phyloP scores from a whole-genome alignment of 23 tunicate species.

The Styela clava region DNA sequence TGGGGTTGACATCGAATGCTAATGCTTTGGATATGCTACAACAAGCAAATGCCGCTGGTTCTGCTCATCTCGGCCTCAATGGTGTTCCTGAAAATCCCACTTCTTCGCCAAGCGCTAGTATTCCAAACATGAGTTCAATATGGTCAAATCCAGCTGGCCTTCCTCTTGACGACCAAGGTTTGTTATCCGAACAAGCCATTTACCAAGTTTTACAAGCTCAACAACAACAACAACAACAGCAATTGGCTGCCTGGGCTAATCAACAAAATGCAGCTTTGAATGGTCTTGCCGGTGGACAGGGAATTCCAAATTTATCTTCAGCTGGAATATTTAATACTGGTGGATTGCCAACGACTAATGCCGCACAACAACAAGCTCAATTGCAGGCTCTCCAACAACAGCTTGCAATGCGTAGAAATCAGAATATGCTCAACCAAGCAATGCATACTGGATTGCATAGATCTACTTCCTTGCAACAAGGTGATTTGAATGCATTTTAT shows the following conservation, averaged over 20 bases:
- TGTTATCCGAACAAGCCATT: constrained; percentile 41
- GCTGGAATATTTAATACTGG: constrained; percentile 45
- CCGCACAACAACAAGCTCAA: constrained; percentile 45
- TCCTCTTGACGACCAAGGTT: constrained; percentile 1
- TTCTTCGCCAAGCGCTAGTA: neutral
- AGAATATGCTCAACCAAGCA: constrained; percentile 29
- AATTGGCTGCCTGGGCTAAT: constrained; percentile 29
- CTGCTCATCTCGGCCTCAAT: constrained; percentile 12
- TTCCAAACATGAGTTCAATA: constrained; percentile 23
- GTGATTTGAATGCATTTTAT: too few species aligned
- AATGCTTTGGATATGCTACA: constrained; percentile 4
- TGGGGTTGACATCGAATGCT: neutral
- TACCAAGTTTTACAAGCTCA: constrained; percentile 58
- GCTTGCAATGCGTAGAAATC: constrained; percentile 53
- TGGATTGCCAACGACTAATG: constrained; percentile 20
- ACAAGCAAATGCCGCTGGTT: neutral
- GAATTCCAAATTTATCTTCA: neutral
- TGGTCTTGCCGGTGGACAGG: constrained; percentile 11
- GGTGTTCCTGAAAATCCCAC: constrained; percentile 12
- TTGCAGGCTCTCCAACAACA: constrained; percentile 80
- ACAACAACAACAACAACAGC: constrained; percentile 64
- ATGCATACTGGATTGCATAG: constrained; percentile 37
- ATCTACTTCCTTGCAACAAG: constrained; percentile 83
- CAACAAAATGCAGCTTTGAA: neutral
- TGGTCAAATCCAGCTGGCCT: constrained; percentile 19